These are phyloP conservation scores for Brachyrhaphis roseni DNA, from an alignment of 2,797 vertebrate genomes.

Conservation along the genomic window DNA sequence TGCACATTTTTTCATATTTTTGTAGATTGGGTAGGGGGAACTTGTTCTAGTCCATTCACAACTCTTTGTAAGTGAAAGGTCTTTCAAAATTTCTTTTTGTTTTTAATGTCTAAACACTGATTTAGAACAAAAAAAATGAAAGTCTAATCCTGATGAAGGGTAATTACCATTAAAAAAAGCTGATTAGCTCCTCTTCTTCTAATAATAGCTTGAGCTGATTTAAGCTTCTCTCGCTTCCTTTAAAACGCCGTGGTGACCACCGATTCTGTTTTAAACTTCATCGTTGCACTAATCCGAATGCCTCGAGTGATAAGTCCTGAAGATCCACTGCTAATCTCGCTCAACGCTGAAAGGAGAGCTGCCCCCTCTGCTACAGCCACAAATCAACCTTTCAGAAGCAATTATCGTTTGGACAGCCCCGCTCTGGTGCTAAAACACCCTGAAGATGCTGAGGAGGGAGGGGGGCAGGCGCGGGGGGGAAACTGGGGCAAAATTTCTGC, in stretches of 20 bases:
- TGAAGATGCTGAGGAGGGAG: conserved; percentile 59
- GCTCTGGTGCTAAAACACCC: conserved; percentile 60
- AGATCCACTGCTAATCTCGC: conserved; percentile 87
- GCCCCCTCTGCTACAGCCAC: conserved; percentile 81
- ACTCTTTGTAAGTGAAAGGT: conserved; percentile 2
- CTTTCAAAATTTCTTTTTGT: neutral
- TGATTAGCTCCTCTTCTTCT: conserved; percentile 77
- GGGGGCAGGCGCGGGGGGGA: neutral
- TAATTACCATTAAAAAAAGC: conserved; percentile 81
- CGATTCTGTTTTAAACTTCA: conserved; percentile 86
- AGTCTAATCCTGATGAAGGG: conserved; percentile 78
- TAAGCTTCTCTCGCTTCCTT: conserved; percentile 65
- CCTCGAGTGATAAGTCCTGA: conserved; percentile 86
- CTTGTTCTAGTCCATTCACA: conserved; percentile 43
- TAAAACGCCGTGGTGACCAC: conserved; percentile 68
- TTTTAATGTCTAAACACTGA: conserved; percentile 23
- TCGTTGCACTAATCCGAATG: conserved; percentile 83
- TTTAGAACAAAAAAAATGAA: conserved; percentile 67
- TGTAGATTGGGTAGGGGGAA: neutral
- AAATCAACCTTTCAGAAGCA: conserved; percentile 85
- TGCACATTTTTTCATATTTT: neutral
- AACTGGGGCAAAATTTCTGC: conserved; percentile 43
- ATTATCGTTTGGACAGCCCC: conserved; percentile 85
- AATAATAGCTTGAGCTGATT: conserved; percentile 74
- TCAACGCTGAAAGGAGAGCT: conserved; percentile 81